Evolutionary conservation across 30 jellyfish, hydroid and myxozoan genomes (phyloP).

Genomic region (Turritopsis rubra): DNA sequence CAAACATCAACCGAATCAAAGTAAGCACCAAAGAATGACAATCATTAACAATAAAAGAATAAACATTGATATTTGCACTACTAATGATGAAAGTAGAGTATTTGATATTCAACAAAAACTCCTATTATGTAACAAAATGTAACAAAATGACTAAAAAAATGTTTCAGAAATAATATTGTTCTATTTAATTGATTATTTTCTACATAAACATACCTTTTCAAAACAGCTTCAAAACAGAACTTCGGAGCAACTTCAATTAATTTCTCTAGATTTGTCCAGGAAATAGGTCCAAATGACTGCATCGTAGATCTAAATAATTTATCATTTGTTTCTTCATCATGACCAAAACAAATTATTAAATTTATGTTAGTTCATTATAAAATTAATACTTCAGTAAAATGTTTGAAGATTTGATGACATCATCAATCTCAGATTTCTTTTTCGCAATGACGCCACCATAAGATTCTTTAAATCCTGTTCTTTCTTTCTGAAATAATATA

Average conservation of each 20-base stretch:
- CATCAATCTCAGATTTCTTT: not conserved
- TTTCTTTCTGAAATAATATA: not conserved
- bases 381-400: not conserved
- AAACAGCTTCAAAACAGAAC: not conserved
- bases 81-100: not conserved
- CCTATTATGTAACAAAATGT: no score
- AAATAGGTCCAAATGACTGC: conserved; percentile 8
- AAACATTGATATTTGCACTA: no score
- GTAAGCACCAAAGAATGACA: no score
- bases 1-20: no score
- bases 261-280: conserved; percentile 5
- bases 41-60: no score
- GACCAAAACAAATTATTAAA: not conserved
- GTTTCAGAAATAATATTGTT: not conserved
- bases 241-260: conserved; percentile 7
- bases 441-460: not conserved
- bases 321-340: no score
- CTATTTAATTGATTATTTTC: no score
- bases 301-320: not conserved
- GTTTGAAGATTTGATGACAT: not conserved
- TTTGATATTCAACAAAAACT: not conserved
- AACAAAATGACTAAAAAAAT: no score
- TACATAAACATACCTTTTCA: not conserved
- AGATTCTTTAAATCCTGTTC: not conserved
- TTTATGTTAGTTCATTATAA: not conserved